Conservation (phyloP, 30 jellyfish, hydroid and myxozoan species). For the Mastigias papua region DNA sequence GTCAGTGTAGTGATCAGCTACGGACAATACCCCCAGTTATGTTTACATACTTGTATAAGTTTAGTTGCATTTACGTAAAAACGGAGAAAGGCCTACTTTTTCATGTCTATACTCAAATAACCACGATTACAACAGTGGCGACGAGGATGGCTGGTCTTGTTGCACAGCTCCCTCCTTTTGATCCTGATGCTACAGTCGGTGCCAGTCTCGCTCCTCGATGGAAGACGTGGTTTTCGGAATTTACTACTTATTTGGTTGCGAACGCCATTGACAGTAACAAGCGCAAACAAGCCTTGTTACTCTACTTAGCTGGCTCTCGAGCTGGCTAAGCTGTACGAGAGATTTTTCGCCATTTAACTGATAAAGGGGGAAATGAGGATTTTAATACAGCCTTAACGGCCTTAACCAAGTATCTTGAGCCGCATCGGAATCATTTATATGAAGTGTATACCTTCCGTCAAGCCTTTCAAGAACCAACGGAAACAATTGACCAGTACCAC, state of each 20-base stretch:
- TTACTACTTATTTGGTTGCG: constrained; percentile 18
- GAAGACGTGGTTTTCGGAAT: constrained; percentile 20
- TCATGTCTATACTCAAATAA: no score
- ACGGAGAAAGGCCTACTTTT: no score
- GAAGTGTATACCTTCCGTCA: constrained; percentile 53
- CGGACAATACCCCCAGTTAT: no score
- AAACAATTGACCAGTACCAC: constrained; percentile 36
- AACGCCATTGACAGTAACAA: neutral
- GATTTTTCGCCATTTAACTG: constrained; percentile 53
- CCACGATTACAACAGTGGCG: neutral
- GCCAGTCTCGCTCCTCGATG: constrained; percentile 11
- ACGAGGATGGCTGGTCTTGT: neutral
- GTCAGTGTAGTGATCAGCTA: no score
- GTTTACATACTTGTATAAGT: no score
- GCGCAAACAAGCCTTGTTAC: constrained; percentile 44
- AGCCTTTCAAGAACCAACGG: constrained; percentile 41
- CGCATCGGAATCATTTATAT: neutral
- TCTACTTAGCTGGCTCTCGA: constrained; percentile 40
- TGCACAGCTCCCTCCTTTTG: constrained; percentile 1
- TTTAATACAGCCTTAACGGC: constrained; percentile 27
- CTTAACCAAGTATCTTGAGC: constrained; percentile 6
- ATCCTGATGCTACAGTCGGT: constrained; percentile 16
- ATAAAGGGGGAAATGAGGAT: constrained; percentile 10
- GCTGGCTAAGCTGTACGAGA: no score
- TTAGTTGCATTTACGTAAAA: no score